phyloP scores from a whole-genome alignment of 2,113 vertebrate species.

The Orcinus orca region DNA sequence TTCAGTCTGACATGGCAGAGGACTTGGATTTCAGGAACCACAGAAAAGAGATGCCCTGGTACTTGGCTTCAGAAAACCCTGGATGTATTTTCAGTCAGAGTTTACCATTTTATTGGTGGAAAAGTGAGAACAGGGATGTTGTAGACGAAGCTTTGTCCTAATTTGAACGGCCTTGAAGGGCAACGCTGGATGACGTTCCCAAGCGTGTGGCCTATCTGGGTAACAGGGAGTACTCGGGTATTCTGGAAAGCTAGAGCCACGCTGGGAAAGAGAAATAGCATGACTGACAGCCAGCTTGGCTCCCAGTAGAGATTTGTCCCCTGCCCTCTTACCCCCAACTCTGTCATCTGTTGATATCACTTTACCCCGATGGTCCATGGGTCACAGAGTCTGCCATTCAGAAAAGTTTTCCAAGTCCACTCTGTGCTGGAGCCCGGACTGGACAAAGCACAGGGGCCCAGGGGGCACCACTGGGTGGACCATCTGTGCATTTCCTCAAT shows the following conservation, averaged over 20 bases:
- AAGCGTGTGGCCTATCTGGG: not conserved
- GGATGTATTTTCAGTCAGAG: not conserved
- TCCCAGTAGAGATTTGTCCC: not conserved
- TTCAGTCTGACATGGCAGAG: not conserved
- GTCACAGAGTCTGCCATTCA: not conserved
- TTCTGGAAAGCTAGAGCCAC: not conserved
- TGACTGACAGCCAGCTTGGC: fast-evolving
- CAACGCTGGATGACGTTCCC: not conserved
- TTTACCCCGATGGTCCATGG: fast-evolving
- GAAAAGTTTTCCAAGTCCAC: not conserved
- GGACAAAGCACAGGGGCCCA: not conserved
- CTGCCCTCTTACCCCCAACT: not conserved
- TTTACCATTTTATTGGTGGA: not conserved
- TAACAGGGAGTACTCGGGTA: not conserved
- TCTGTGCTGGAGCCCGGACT: not conserved
- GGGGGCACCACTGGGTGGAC: no score
- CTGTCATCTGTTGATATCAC: not conserved
- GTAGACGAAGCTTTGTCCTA: not conserved
- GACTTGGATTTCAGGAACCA: not conserved
- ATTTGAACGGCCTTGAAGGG: not conserved
- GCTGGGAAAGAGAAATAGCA: not conserved
- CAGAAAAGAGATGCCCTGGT: not conserved
- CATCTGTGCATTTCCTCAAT: not conserved
- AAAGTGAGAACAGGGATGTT: not conserved
- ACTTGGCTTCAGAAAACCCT: not conserved